phyloP scores from a whole-genome alignment of 2,113 vertebrate genomes.

The Calidris pugnax region DNA sequence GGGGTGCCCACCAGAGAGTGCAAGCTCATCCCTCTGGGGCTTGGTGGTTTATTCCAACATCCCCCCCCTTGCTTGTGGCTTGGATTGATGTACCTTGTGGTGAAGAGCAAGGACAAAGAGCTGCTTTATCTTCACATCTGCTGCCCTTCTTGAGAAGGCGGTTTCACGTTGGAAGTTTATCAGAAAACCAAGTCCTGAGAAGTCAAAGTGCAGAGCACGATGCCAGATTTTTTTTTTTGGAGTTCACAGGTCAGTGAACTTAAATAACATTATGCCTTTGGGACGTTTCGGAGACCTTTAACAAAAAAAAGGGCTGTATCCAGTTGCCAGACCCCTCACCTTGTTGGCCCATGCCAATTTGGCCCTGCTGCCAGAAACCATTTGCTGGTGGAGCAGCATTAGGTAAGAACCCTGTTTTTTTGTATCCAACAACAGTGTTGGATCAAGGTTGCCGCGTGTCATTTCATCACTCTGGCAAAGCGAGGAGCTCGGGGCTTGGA shows the following conservation, averaged over 20 bases:
- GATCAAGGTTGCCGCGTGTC: slow-evolving; percentile 45
- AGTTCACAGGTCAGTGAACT: neutral
- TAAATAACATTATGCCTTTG: neutral
- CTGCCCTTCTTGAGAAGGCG: neutral
- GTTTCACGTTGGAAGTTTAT: neutral
- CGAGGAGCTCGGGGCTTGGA: neutral
- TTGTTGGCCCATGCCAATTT: neutral
- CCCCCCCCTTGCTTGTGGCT: too few species aligned
- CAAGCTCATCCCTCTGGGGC: neutral
- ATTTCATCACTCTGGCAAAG: slow-evolving; percentile 26
- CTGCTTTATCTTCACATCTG: neutral
- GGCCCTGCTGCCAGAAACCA: neutral
- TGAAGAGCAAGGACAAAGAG: neutral
- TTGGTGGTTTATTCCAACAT: neutral
- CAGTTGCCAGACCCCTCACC: neutral
- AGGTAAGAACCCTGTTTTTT: neutral
- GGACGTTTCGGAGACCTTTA: neutral
- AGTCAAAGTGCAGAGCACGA: neutral
- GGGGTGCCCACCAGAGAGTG: neutral
- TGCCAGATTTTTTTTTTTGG: neutral
- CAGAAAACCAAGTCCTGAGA: neutral
- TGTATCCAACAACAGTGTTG: slow-evolving; percentile 31
- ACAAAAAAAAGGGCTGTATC: neutral
- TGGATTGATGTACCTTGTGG: rapidly evolving
- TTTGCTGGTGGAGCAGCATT: neutral